Evolutionary conservation across 2,888 invertebrate genomes (phyloP).

Genomic region (Buathra laborator): DNA sequence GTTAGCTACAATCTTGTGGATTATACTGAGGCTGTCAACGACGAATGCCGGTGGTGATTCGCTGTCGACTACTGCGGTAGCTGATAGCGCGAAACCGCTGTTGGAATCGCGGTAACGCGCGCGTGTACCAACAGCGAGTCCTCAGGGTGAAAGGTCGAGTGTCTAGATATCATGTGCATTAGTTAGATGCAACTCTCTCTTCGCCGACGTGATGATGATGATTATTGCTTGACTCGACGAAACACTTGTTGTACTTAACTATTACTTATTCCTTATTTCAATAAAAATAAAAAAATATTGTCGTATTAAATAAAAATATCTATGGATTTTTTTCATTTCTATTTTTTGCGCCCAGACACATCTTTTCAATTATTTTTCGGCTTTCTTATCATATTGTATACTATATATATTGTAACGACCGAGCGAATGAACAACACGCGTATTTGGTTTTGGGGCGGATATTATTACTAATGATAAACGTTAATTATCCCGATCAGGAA

Average conservation of each 20-base stretch:
- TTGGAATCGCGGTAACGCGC: slow-evolving; percentile 3
- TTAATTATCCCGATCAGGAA: too few species aligned
- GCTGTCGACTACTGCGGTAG: slow-evolving; percentile 5
- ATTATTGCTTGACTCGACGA: neutral
- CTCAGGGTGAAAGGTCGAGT: neutral
- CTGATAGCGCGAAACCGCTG: neutral
- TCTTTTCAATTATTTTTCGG: too few species aligned
- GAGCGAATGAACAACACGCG: too few species aligned
- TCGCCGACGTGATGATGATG: neutral
- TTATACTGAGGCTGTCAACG: neutral
- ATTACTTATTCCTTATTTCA: neutral
- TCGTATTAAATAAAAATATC: too few species aligned
- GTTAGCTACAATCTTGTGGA: neutral
- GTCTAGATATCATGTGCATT: neutral
- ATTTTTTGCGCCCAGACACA: too few species aligned
- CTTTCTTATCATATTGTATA: too few species aligned
- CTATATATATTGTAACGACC: too few species aligned
- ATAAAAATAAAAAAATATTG: too few species aligned
- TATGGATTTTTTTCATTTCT: too few species aligned
- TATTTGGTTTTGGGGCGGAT: too few species aligned
- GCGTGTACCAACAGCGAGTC: neutral
- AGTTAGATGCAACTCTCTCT: neutral
- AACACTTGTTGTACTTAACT: neutral
- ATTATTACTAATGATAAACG: too few species aligned
- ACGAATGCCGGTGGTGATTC: slow-evolving; percentile 14